phyloP scores from a whole-genome alignment of 2,113 vertebrate species.

The Etheostoma cragini region DNA sequence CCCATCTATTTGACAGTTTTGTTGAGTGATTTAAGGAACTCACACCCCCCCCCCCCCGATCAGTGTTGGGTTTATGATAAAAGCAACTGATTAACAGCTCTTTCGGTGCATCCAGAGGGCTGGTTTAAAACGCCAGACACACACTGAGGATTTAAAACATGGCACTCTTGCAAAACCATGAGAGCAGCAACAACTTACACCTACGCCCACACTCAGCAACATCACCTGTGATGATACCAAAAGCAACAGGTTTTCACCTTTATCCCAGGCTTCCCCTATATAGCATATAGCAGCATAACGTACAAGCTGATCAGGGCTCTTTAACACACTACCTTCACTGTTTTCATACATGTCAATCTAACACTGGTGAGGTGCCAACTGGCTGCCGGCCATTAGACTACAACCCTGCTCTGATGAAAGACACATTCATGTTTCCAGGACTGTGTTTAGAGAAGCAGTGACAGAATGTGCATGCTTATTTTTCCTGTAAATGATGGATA shows the following conservation, averaged over 20 bases:
- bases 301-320: not conserved
- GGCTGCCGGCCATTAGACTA: conserved; percentile 26
- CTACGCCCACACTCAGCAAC: not conserved
- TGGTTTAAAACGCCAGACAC: conserved; percentile 30
- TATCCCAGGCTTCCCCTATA: not conserved
- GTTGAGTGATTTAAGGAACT: conserved; percentile 54
- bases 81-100: conserved; percentile 29
- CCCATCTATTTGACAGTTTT: conserved; percentile 45
- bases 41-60: conserved; percentile 44
- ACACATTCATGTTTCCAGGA: conserved; percentile 10
- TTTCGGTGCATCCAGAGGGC: not conserved
- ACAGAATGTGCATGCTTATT: not conserved
- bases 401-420: conserved; percentile 39
- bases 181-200: not conserved
- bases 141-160: conserved; percentile 1
- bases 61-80: not conserved
- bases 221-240: not conserved
- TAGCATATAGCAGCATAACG: not conserved
- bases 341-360: conserved; percentile 24
- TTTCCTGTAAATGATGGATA: conserved; percentile 2
- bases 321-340: conserved; percentile 5
- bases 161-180: not conserved
- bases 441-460: conserved; percentile 25
- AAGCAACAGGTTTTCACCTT: not conserved
- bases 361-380: conserved; percentile 24